Base-by-base conservation (phyloP, 2,113 vertebrate species). In the Struthidea cinerea region DNA sequence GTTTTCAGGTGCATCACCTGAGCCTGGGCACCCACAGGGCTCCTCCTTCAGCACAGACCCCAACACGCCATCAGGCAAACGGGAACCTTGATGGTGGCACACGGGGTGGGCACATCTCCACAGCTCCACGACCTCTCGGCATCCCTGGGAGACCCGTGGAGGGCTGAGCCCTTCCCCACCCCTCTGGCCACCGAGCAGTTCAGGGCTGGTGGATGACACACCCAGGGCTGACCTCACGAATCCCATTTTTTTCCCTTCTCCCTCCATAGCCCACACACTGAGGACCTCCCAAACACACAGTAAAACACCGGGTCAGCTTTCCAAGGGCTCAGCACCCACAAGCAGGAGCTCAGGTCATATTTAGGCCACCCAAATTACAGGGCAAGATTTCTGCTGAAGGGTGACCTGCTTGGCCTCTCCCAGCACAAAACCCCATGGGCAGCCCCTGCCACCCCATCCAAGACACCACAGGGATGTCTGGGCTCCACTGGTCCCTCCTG, bases 321-420 rank as follows among this genome's bases (percentile, higher is more conserved):
- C 69, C 82, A 50, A 77, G 70, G 68, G 70, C 82, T 93, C 87
- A 63, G 94, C 87, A 85, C 87, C 89, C 90, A 94, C 93, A 85
- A 8, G 46, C 15, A 1, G 57, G 50, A 93, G 85, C 55, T 80
- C 71, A 67, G 90, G 87, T 83, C 90, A 7, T 90, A 94, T 70
- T 95, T 88, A 95, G 85, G 90, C 82, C 80, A 70, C 55, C 12
- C 68, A 94, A 97, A 97, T 96, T 93, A 95, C 55, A 96, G 63
- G 68, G 75, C 55, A 79, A 76, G 63, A 14, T n/a, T 87, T 27
- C 56, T 87, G 16, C 47, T 83, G 14, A 26, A 84, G 53, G 57
- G 37, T 73, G 74, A 87, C 81, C 78, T 74, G 57, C 80, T 44
- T 18, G 5, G 2, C 57, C 27, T 59, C 22, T 56, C 53, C 39